Evolutionary conservation across 2,888 invertebrate genomes (phyloP).

Genomic region (Amitus sp.): DNA sequence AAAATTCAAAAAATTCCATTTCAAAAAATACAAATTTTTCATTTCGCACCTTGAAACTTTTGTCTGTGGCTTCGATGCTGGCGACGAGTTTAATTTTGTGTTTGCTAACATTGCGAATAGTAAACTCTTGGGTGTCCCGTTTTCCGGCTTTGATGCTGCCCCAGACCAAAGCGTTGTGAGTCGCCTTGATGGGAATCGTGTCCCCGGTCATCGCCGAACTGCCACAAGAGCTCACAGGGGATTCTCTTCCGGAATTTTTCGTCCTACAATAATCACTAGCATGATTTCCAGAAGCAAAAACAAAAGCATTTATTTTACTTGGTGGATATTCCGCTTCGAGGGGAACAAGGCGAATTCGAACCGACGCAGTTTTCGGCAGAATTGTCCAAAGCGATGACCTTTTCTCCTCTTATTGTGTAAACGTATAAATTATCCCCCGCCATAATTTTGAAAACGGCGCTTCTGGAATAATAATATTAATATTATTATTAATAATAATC

Average conservation of each 20-base stretch:
- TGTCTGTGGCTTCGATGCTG: slow-evolving; percentile 60
- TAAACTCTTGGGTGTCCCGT: slow-evolving; percentile 68
- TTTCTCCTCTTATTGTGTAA: slow-evolving; percentile 49
- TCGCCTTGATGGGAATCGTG: slow-evolving; percentile 68
- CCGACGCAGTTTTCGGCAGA: slow-evolving; percentile 48
- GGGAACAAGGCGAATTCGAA: slow-evolving; percentile 56
- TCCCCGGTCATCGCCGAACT: slow-evolving; percentile 52
- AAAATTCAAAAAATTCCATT: too few species aligned
- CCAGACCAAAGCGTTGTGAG: slow-evolving; percentile 71
- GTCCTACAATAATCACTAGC: slow-evolving; percentile 41
- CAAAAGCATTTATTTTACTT: slow-evolving; percentile 42
- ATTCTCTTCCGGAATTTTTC: slow-evolving; percentile 55
- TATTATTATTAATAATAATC: slow-evolving; percentile 13
- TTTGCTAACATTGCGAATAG: slow-evolving; percentile 69
- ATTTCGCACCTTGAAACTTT: slow-evolving; percentile 64
- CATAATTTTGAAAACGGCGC: slow-evolving; percentile 46
- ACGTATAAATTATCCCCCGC: slow-evolving; percentile 44
- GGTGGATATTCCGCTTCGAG: slow-evolving; percentile 51
- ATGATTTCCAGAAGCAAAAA: not conserved
- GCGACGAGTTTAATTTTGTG: slow-evolving; percentile 70
- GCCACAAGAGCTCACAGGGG: slow-evolving; percentile 57
- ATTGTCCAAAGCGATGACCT: slow-evolving; percentile 34
- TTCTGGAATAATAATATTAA: slow-evolving; percentile 36
- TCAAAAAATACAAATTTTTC: too few species aligned
- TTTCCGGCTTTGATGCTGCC: slow-evolving; percentile 70